phyloP scores from a whole-genome alignment of 2,797 vertebrate genomes.

The Nothura maculosa region DNA sequence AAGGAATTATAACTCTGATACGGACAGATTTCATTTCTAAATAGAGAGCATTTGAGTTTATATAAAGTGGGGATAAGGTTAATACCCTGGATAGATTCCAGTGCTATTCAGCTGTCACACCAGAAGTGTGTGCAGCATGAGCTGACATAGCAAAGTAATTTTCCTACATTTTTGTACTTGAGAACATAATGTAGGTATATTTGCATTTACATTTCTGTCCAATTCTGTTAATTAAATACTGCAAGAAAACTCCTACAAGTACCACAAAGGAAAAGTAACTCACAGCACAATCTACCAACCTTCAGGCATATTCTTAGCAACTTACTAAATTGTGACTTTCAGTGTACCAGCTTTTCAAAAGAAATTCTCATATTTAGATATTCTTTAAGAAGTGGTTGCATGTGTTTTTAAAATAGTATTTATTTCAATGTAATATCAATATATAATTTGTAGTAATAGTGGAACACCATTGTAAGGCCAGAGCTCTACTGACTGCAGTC shows the following conservation, averaged over 20 bases:
- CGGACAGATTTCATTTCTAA: slow-evolving; percentile 20
- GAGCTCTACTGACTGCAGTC: background rate
- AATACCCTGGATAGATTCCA: slow-evolving; percentile 42
- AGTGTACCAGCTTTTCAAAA: background rate
- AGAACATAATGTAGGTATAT: background rate
- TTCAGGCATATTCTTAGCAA: background rate
- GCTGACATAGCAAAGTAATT: background rate
- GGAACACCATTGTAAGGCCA: background rate
- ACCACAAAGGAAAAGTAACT: background rate
- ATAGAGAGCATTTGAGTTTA: slow-evolving; percentile 5
- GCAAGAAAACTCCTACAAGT: background rate
- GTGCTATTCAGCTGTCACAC: slow-evolving; percentile 18
- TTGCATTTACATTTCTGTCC: background rate
- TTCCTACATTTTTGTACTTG: background rate
- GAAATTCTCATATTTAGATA: background rate
- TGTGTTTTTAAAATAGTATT: background rate
- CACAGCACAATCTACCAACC: background rate
- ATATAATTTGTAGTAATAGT: background rate
- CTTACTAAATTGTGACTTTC: background rate
- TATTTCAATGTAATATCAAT: background rate
- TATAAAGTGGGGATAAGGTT: slow-evolving; percentile 27
- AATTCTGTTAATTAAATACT: slow-evolving; percentile 7
- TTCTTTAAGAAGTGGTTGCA: background rate
- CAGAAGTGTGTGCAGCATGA: background rate
- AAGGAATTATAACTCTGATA: slow-evolving; percentile 3